Percentiles rank a stretch among this genome's conserved stretches.
Conservation (phyloP, 2,888 invertebrate species). For the Polymixis flavicincta region DNA sequence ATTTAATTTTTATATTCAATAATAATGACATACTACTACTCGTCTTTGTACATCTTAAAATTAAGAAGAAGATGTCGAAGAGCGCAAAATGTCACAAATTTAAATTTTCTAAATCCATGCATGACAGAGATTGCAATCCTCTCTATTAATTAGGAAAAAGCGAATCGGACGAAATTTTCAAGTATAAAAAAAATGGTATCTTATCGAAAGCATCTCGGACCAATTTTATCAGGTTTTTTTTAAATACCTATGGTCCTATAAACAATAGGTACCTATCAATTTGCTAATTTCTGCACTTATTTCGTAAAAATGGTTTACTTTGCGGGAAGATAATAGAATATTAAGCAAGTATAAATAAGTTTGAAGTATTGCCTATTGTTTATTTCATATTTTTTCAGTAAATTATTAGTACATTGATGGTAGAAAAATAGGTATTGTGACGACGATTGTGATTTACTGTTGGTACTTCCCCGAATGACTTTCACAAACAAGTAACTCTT, state of each 20-base stretch:
- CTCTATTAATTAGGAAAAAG: no score
- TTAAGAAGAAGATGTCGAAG: background rate
- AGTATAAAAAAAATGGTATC: no score
- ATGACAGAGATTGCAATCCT: background rate
- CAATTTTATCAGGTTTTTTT: no score
- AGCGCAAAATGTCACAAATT: background rate
- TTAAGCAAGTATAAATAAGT: no score
- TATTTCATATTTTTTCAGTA: no score
- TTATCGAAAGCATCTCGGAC: no score
- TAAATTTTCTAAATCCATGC: background rate
- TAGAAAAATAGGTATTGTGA: background rate
- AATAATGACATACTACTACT: no score
- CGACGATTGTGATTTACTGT: background rate
- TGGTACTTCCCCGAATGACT: constrained; percentile 8
- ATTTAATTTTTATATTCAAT: no score
- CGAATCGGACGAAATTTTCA: background rate
- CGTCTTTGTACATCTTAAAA: background rate
- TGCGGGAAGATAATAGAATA: background rate
- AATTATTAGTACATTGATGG: background rate
- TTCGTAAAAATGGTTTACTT: background rate
- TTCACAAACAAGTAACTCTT: constrained; percentile 1
- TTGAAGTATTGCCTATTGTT: background rate
- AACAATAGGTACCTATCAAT: background rate
- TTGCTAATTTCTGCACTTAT: background rate
- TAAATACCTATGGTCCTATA: no score